Percentiles rank a stretch among this genome's conserved stretches.
phyloP scores from a whole-genome alignment of 1,140 invertebrate genomes.

The Bombus impatiens region DNA sequence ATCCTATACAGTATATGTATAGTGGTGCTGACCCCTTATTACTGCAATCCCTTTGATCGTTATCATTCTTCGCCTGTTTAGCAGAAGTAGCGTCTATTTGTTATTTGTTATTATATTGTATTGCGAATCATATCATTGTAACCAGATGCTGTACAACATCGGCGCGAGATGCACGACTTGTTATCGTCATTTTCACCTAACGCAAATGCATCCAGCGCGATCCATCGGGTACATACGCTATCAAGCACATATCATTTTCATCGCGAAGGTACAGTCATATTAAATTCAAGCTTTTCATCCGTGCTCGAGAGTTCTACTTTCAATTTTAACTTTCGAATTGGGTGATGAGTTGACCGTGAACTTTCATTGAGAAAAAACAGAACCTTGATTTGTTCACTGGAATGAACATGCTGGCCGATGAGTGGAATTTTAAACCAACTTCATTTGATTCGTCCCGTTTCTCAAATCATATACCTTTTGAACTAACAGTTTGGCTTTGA shows the following conservation, averaged over 20 bases:
- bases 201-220: slow-evolving; percentile 12
- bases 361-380: not conserved
- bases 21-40: not conserved
- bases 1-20: not conserved
- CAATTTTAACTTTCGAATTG: not conserved
- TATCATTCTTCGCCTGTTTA: slow-evolving; percentile 44
- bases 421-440: not conserved
- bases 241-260: slow-evolving; percentile 63
- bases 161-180: not conserved
- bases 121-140: slow-evolving; percentile 61
- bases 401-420: not conserved
- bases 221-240: not conserved
- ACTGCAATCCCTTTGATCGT: slow-evolving; percentile 11
- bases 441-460: not conserved
- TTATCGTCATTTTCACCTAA: slow-evolving; percentile 14
- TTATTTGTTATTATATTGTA: slow-evolving; percentile 63
- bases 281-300: not conserved
- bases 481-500: not conserved
- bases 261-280: slow-evolving; percentile 20
- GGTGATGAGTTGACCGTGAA: not conserved
- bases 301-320: not conserved
- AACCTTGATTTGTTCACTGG: not conserved
- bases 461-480: not conserved
- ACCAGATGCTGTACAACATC: slow-evolving; percentile 40
- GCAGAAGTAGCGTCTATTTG: slow-evolving; percentile 36